phyloP scores from a whole-genome alignment of 1,140 invertebrate species.

The Sipha flava region DNA sequence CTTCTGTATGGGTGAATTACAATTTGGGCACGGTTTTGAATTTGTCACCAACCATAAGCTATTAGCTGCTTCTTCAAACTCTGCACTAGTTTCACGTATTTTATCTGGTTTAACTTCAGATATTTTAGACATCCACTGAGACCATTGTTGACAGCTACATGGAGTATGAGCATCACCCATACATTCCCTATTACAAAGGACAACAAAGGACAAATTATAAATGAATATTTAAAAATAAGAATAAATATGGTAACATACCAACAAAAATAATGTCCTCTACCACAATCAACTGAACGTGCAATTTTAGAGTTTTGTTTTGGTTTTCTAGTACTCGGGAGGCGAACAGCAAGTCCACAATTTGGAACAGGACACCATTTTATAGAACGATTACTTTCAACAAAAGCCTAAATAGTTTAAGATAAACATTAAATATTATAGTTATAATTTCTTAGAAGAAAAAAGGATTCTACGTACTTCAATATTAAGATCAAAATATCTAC shows the following conservation, averaged over 20 bases:
- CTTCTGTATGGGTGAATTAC: constrained; percentile 65
- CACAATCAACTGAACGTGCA: constrained; percentile 64
- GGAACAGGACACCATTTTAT: constrained; percentile 68
- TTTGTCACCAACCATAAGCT: constrained; percentile 64
- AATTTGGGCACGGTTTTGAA: constrained; percentile 65
- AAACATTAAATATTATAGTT: not conserved
- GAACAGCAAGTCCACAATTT: constrained; percentile 59
- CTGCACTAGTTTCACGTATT: constrained; percentile 50
- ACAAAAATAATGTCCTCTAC: constrained; percentile 64
- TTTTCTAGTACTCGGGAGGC: constrained; percentile 52
- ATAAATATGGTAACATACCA: constrained; percentile 48
- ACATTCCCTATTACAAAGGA: constrained; percentile 47
- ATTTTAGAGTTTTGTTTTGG: constrained; percentile 43
- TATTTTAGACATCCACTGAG: constrained; percentile 57
- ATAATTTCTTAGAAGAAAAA: not conserved
- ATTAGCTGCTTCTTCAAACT: constrained; percentile 60
- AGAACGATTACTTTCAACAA: constrained; percentile 62
- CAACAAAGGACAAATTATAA: not conserved
- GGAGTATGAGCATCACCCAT: constrained; percentile 62
- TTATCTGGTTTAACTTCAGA: constrained; percentile 58
- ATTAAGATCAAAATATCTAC: constrained; percentile 62
- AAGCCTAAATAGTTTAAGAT: constrained; percentile 47
- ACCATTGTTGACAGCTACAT: constrained; percentile 58
- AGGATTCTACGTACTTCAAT: constrained; percentile 53
- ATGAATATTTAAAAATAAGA: not conserved